These are phyloP conservation scores for Brachypteracias leptosomus DNA, from an alignment of 2,113 vertebrate genomes.

Conservation along the genomic window DNA sequence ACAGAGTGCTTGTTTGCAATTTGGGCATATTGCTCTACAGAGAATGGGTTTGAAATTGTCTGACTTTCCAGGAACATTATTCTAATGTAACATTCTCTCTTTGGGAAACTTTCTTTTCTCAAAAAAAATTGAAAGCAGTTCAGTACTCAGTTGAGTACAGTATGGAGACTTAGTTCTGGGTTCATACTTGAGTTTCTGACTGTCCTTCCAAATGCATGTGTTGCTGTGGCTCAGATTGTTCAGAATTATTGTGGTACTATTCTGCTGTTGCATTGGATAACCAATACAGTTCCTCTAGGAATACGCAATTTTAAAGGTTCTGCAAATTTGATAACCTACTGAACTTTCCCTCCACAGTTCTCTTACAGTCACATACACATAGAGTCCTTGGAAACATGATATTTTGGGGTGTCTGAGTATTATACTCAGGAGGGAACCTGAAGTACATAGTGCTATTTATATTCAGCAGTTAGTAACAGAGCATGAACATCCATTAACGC, in stretches of 20 bases:
- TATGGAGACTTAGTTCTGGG: not conserved
- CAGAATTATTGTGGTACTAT: not conserved
- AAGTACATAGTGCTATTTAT: constrained; percentile 32
- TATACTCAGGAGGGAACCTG: not conserved
- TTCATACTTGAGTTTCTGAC: not conserved
- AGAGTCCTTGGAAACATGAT: not conserved
- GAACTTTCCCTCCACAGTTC: not conserved
- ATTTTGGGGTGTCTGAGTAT: constrained; percentile 27
- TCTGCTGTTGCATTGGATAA: not conserved
- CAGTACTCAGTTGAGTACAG: not conserved
- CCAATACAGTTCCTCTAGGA: not conserved
- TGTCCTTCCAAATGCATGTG: not conserved
- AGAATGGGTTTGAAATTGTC: constrained; percentile 15
- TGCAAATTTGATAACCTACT: not conserved
- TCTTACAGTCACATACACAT: not conserved
- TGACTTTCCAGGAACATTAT: not conserved
- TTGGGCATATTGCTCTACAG: not conserved
- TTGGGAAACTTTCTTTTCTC: not conserved
- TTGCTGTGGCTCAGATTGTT: not conserved
- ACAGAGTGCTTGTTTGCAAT: not conserved
- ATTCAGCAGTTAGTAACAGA: constrained; percentile 64
- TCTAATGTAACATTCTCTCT: not conserved
- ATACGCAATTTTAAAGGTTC: not conserved
- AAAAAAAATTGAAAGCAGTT: not conserved
- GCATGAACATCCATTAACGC: constrained; percentile 63